These are phyloP conservation scores for Morpho achilles DNA, from an alignment of 2,888 invertebrate species.

Conservation along the genomic window DNA sequence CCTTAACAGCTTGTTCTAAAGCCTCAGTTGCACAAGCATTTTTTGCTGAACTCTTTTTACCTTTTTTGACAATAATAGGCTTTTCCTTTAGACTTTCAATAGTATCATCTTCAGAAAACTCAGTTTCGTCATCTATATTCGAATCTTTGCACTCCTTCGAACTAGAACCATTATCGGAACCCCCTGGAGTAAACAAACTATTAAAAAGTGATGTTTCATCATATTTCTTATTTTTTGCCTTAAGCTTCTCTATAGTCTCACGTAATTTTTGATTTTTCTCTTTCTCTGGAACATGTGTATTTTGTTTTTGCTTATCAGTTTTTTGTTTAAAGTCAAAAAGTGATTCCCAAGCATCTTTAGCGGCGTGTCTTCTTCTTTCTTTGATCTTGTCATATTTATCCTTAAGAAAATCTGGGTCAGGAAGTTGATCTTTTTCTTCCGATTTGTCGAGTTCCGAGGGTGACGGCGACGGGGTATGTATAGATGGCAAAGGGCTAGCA, in stretches of 20 bases:
- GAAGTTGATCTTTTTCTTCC: slow-evolving; percentile 38
- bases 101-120: slow-evolving; percentile 29
- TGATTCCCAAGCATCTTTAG: slow-evolving; percentile 68
- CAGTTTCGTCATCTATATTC: slow-evolving; percentile 25
- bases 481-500: slow-evolving; percentile 68
- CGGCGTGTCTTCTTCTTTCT: slow-evolving; percentile 77
- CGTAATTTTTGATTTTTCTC: slow-evolving; percentile 73
- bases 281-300: slow-evolving; percentile 56
- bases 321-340: slow-evolving; percentile 68
- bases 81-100: slow-evolving; percentile 39
- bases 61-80: slow-evolving; percentile 47
- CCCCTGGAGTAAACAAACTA: slow-evolving; percentile 47
- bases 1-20: slow-evolving; percentile 85
- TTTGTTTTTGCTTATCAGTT: slow-evolving; percentile 57
- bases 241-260: slow-evolving; percentile 82
- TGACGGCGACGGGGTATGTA: slow-evolving; percentile 64
- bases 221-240: slow-evolving; percentile 80
- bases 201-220: slow-evolving; percentile 58
- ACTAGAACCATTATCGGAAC: slow-evolving; percentile 12
- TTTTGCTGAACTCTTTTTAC: slow-evolving; percentile 69
- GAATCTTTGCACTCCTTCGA: slow-evolving; percentile 11
- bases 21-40: slow-evolving; percentile 79
- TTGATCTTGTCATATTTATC: slow-evolving; percentile 82
- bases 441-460: slow-evolving; percentile 45
- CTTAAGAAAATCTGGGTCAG: slow-evolving; percentile 65